phyloP scores from a whole-genome alignment of 2,888 invertebrate species.

The Holacanthella duospinosa region DNA sequence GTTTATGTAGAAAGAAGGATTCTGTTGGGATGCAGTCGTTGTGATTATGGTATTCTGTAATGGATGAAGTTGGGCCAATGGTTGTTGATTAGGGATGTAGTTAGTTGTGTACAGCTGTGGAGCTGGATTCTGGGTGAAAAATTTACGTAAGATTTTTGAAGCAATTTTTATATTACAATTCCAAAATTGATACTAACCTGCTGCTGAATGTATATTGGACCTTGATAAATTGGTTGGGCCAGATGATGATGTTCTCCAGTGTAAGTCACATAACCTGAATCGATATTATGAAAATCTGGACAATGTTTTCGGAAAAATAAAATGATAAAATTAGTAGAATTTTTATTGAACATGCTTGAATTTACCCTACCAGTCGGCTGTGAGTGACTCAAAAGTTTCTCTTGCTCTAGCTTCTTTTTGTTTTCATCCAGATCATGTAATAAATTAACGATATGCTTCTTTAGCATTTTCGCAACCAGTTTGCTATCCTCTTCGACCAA shows the following conservation, averaged over 20 bases:
- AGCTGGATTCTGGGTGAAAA: not conserved
- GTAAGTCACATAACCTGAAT: conserved; percentile 40
- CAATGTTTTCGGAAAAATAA: not conserved
- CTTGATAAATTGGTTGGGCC: conserved; percentile 18
- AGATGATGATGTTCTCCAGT: conserved; percentile 37
- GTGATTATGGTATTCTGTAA: conserved; percentile 33
- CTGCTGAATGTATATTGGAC: conserved; percentile 29
- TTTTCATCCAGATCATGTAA: conserved; percentile 52
- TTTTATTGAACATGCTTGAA: not conserved
- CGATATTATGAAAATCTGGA: conserved; percentile 35
- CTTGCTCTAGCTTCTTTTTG: conserved; percentile 40
- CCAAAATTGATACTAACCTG: conserved; percentile 15
- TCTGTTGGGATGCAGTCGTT: conserved; percentile 15
- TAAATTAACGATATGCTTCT: conserved; percentile 71
- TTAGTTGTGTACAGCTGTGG: not conserved
- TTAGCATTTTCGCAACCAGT: conserved; percentile 79
- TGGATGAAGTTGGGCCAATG: conserved; percentile 32
- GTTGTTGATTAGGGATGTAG: conserved; percentile 21
- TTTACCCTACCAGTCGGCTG: not conserved
- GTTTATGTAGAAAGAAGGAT: conserved; percentile 5
- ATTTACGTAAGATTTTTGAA: not conserved
- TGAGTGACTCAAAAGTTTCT: not conserved
- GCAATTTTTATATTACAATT: not conserved
- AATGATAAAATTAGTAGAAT: not conserved
- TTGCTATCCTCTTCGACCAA: conserved; percentile 91